Evolutionary conservation across 2,888 invertebrate genomes (phyloP), one percentile per base, ranked within the genome.

Genomic region (Torymus auratus): DNA sequence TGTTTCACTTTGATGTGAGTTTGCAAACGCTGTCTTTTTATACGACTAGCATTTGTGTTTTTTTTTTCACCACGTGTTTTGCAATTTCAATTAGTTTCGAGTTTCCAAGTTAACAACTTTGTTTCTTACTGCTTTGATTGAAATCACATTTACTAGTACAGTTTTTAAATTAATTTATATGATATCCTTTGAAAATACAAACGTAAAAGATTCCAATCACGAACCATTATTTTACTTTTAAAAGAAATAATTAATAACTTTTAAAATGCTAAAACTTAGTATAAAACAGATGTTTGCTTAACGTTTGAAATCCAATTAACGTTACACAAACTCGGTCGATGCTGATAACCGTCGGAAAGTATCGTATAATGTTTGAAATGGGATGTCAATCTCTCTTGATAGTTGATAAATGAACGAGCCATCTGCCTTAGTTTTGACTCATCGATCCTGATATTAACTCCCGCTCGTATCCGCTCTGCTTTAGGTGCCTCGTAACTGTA

Each of bases 381-480:
- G 50, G 17, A 78, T 71, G 61, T 62, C 53, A 78, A 71, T 78
- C 71, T 65, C 53, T 60, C 58, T n/a, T 70, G 55, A 70, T 69
- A 64, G 69, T 71, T 70, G 70, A 77, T 70, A 70, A 77, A 62
- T 77, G 64, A 56, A 65, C 64, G 23, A 14, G 56, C 56, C 77
- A 77, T 77, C 64, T 65, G 77, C n/a, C 62, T 55, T 52, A 52
- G 50, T 23, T 77, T 71, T 77, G 64, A 71, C 64, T 71, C 64
- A 71, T 78, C 71, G 28, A 78, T 78, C 65, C 60, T 58, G 71
- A 71, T 65, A 71, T 78, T 23, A 71, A 65, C 70, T 70, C 23
- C 41, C n/a, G 20, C 23, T 70, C 56, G 62, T 58, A 77, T 62
- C 41, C 53, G 53, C n/a, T 11, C 55, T 23, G 41, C 41, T 41